These are phyloP conservation scores for Stichopus horrens DNA, from an alignment of 53 echinoderm and acorn worm species.

Conservation along the genomic window DNA sequence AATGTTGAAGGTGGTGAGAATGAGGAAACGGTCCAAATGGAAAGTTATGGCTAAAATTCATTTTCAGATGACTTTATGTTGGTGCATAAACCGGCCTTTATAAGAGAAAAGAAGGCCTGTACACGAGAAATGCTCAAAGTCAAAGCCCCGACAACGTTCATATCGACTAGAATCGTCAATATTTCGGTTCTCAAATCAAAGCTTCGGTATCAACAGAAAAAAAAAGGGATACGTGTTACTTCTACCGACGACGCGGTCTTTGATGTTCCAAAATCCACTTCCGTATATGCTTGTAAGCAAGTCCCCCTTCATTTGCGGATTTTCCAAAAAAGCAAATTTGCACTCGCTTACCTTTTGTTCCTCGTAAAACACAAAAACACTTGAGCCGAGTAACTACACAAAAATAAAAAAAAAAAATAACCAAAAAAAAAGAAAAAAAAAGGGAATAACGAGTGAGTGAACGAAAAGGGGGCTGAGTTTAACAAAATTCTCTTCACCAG, in stretches of 20 bases:
- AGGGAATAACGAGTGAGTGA: conserved; percentile 1
- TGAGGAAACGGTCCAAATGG: too few relatives aligned
- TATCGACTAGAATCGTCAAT: not conserved
- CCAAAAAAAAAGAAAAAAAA: not conserved
- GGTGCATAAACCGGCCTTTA: too few relatives aligned
- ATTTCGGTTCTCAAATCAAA: not conserved
- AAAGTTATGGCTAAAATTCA: too few relatives aligned
- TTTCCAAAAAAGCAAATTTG: conserved; percentile 31
- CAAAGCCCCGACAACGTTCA: not conserved
- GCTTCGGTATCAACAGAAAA: not conserved
- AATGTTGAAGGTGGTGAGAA: too few relatives aligned
- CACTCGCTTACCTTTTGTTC: conserved; percentile 26
- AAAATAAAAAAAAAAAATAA: not conserved
- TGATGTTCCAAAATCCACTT: conserved; percentile 31
- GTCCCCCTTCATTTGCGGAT: conserved; percentile 19
- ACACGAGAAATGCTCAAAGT: not conserved
- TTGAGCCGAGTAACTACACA: not conserved
- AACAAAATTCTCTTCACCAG: conserved; percentile 46
- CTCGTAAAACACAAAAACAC: conserved; percentile 26
- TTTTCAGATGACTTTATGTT: too few relatives aligned
- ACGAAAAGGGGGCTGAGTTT: not conserved
- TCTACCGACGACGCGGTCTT: conserved; percentile 25
- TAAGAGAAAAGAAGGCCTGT: too few relatives aligned
- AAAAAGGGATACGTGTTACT: conserved; percentile 32
- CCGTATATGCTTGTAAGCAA: conserved; percentile 19